A percentile compares a stretch with the other conserved stretches of the same genome.
Conservation (phyloP, 2,113 vertebrate genomes). For the Python bivittatus region DNA sequence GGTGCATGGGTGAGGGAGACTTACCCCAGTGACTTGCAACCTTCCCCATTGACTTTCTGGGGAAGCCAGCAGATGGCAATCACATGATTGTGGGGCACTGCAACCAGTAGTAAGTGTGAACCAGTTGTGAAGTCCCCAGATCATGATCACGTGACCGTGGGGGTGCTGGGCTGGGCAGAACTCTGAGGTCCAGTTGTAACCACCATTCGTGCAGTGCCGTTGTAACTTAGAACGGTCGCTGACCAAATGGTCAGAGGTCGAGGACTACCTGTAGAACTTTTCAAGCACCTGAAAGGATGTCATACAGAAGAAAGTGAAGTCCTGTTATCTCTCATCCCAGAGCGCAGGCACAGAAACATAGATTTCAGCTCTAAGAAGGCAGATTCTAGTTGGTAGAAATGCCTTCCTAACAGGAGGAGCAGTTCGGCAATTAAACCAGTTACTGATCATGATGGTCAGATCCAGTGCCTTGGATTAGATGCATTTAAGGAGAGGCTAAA, state of each 20-base stretch:
- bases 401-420: background rate
- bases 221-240: too few relatives aligned
- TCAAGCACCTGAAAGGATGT: background rate
- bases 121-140: too few relatives aligned
- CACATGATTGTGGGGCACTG: too few relatives aligned
- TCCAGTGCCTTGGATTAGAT: background rate
- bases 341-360: background rate
- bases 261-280: background rate
- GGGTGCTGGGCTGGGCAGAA: too few relatives aligned
- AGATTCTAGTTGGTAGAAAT: background rate
- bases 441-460: background rate
- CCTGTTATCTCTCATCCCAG: background rate
- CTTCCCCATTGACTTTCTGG: background rate
- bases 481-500: background rate
- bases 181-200: too few relatives aligned
- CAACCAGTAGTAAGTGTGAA: too few relatives aligned
- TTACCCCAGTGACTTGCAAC: background rate
- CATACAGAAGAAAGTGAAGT: background rate
- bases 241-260: background rate
- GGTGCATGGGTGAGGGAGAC: background rate
- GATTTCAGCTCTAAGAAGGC: background rate
- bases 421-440: background rate
- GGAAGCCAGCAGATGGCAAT: too few relatives aligned
- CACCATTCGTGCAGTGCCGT: too few relatives aligned
- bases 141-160: too few relatives aligned